Evolutionary conservation across 2,113 vertebrate species (phyloP).

Genomic region (Corythornis cristatus): DNA sequence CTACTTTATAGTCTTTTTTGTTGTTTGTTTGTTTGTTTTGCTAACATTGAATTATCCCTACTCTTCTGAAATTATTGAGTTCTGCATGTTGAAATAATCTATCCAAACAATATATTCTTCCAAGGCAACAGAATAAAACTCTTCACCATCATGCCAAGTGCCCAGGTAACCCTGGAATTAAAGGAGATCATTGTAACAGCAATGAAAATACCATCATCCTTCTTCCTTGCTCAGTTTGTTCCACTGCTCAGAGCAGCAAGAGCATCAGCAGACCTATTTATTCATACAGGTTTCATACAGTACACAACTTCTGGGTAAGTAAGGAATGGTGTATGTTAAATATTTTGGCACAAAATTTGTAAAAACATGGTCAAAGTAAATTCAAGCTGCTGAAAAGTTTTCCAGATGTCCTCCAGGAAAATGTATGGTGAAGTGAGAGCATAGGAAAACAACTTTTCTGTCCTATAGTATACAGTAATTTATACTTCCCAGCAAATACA

Average conservation of each 20-base stretch:
- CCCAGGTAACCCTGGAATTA: accelerated
- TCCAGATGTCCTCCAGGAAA: not conserved
- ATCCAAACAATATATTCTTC: not conserved
- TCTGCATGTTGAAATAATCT: not conserved
- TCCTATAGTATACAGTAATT: not conserved
- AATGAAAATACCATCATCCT: not conserved
- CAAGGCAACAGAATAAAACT: not conserved
- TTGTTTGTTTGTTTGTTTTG: not conserved
- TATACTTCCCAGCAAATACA: not conserved
- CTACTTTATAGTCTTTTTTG: not conserved
- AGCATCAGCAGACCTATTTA: not conserved
- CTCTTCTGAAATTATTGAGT: not conserved
- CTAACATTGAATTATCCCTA: not conserved
- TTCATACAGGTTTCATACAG: not conserved
- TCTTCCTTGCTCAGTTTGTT: not conserved
- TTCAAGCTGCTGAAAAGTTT: not conserved
- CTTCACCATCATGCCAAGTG: not conserved
- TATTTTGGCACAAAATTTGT: not conserved
- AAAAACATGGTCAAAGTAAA: not conserved
- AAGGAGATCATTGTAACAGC: not conserved
- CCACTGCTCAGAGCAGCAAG: not conserved
- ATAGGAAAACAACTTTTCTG: not conserved
- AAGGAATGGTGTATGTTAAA: accelerated
- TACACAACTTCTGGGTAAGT: not conserved
- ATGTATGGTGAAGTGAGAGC: not conserved